Evolutionary conservation across 2,797 vertebrate species (phyloP).

Genomic region (Dendrocincla tyrannina): DNA sequence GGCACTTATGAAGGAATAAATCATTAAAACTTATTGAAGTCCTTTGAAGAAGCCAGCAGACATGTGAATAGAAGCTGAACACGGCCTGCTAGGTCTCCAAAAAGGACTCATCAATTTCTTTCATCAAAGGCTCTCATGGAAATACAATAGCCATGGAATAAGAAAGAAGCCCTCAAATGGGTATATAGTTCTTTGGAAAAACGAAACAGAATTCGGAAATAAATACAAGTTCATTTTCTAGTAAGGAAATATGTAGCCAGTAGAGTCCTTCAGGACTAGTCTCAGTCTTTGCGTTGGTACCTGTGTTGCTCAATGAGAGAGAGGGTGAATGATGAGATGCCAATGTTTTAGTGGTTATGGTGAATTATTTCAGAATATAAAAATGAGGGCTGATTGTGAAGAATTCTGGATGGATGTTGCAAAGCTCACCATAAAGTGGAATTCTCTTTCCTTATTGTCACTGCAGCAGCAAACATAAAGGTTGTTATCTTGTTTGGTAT

Average conservation of each 20-base stretch:
- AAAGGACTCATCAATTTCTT: background rate
- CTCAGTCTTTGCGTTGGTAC: background rate
- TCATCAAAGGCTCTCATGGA: background rate
- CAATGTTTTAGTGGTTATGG: background rate
- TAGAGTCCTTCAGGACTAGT: background rate
- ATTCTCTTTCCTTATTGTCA: background rate
- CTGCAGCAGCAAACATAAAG: background rate
- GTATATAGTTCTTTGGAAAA: background rate
- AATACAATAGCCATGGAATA: background rate
- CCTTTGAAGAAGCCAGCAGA: constrained; percentile 11
- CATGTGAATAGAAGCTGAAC: background rate
- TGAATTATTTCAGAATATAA: background rate
- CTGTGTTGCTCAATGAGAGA: background rate
- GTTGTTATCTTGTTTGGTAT: background rate
- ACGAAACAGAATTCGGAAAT: background rate
- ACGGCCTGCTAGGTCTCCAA: background rate
- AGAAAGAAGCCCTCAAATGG: background rate
- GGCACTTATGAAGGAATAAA: background rate
- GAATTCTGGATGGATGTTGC: background rate
- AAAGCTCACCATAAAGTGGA: background rate
- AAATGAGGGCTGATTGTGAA: background rate
- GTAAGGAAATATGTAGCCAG: background rate
- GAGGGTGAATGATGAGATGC: background rate
- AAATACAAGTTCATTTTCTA: background rate
- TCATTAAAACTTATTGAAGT: background rate